Evolutionary conservation across 2,113 vertebrate genomes (phyloP).

Genomic region (Turdus rufiventris): DNA sequence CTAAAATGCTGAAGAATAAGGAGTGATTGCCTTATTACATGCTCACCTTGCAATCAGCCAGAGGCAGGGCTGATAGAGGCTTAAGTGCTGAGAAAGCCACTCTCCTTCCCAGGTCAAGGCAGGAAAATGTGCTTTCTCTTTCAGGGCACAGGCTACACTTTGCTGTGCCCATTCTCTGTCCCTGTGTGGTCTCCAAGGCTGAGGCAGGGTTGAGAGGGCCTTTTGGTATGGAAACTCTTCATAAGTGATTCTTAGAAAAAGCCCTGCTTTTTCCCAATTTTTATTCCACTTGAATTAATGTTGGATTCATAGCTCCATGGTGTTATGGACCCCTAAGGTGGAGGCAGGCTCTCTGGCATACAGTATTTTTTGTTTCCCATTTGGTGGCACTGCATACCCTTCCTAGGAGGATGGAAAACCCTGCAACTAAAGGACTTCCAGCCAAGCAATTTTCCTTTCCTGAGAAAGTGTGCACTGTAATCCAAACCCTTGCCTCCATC

Average conservation of each 20-base stretch:
- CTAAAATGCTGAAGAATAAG: background rate
- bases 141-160: background rate
- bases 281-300: background rate
- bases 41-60: background rate
- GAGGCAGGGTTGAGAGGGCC: background rate
- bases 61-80: background rate
- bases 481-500: background rate
- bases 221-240: background rate
- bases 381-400: background rate
- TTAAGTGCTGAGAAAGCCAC: background rate
- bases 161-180: background rate
- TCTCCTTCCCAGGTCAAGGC: background rate
- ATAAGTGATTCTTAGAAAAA: background rate
- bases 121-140: background rate
- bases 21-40: background rate
- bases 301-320: fast-evolving
- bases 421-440: background rate
- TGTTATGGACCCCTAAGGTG: background rate
- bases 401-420: background rate
- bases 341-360: background rate
- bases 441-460: background rate
- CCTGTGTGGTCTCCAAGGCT: background rate
- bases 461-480: background rate
- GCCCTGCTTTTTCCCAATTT: background rate
- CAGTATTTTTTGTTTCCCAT: background rate